phyloP scores from a whole-genome alignment of 2,888 invertebrate genomes.

The Volucella zonaria region DNA sequence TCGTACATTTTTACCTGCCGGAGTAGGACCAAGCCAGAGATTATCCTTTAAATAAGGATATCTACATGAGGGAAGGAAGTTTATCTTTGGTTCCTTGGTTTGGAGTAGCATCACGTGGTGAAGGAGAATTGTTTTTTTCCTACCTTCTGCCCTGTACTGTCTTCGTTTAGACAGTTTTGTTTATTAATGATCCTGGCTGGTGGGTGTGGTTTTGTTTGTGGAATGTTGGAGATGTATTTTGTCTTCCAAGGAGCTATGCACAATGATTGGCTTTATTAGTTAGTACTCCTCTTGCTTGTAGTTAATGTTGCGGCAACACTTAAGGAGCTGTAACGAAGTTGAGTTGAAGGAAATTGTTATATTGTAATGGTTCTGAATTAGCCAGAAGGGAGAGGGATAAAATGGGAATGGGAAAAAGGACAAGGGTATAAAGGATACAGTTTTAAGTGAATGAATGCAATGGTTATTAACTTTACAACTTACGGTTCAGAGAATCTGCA shows the following conservation, averaged over 20 bases:
- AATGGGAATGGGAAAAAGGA: too few species aligned
- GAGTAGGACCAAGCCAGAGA: constrained; percentile 21
- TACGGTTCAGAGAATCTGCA: too few species aligned
- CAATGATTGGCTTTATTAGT: too few species aligned
- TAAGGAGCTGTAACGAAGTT: too few species aligned
- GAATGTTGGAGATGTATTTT: background rate
- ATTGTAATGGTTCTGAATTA: too few species aligned
- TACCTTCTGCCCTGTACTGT: constrained; percentile 1
- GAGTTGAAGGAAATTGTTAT: too few species aligned
- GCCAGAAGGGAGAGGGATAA: too few species aligned
- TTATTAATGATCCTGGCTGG: constrained; percentile 20
- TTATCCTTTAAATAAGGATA: constrained; percentile 42
- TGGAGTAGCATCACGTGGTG: constrained; percentile 28
- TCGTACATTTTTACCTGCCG: constrained; percentile 16
- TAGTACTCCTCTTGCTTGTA: too few species aligned
- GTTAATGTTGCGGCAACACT: too few species aligned
- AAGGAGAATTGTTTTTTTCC: constrained; percentile 3
- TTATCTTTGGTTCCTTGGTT: constrained; percentile 7
- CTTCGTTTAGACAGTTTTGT: constrained; percentile 45
- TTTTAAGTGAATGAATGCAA: too few species aligned
- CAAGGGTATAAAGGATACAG: too few species aligned
- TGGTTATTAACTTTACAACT: too few species aligned
- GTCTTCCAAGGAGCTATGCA: background rate
- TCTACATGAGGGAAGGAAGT: background rate
- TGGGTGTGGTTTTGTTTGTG: background rate